These are phyloP conservation scores for Muricea muricata DNA, from an alignment of 92 coral and sea anemone species.

Conservation along the genomic window DNA sequence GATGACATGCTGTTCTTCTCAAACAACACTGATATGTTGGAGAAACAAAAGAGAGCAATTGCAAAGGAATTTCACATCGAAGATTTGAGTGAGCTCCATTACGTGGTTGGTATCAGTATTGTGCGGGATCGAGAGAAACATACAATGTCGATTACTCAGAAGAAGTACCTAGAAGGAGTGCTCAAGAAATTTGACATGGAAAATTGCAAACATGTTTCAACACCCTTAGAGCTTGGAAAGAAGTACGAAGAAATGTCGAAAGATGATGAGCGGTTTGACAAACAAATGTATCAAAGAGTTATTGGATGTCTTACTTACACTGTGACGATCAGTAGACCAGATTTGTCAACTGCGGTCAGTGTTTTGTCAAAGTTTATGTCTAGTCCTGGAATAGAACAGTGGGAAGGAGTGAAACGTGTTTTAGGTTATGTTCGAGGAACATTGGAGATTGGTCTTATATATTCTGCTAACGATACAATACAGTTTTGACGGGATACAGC, in stretches of 20 bases:
- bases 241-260: neutral
- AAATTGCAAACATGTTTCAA: conserved; percentile 31
- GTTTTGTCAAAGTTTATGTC: conserved; percentile 36
- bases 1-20: too few species aligned
- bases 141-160: conserved; percentile 15
- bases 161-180: conserved; percentile 19
- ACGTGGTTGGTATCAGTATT: conserved; percentile 2
- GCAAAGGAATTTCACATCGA: neutral
- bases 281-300: conserved; percentile 3
- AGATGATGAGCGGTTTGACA: conserved; percentile 21
- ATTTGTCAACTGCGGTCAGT: conserved; percentile 33
- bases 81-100: conserved; percentile 23
- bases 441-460: conserved; percentile 2
- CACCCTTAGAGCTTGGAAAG: conserved; percentile 28
- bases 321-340: conserved; percentile 21
- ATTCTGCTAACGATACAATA: neutral
- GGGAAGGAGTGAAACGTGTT: neutral
- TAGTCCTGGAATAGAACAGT: neutral
- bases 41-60: conserved; percentile 9
- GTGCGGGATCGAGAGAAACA: conserved; percentile 1
- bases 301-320: conserved; percentile 23
- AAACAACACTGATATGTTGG: too few species aligned
- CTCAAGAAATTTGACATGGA: conserved; percentile 38
- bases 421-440: neutral
- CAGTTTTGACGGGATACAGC: conserved; percentile 10